These are phyloP conservation scores for Hephaestus fuliginosus DNA, from an alignment of 2,797 vertebrate genomes.

Conservation along the genomic window DNA sequence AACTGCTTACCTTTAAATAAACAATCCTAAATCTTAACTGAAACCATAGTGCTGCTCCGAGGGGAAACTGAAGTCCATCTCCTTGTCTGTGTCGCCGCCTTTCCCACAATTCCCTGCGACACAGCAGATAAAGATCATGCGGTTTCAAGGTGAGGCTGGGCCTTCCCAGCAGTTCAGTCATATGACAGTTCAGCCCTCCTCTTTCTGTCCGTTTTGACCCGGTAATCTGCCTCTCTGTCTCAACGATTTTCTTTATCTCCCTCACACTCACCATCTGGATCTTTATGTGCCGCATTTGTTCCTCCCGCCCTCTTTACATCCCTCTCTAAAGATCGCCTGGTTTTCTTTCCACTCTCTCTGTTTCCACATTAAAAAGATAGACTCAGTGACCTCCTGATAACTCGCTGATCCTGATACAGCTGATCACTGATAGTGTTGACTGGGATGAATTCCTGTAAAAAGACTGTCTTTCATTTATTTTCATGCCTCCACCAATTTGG, in stretches of 20 bases:
- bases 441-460: constrained; percentile 23
- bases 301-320: constrained; percentile 22
- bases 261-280: constrained; percentile 49
- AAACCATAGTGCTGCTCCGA: not conserved
- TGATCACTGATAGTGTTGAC: constrained; percentile 24
- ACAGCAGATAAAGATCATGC: constrained; percentile 54
- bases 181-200: constrained; percentile 50
- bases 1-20: constrained; percentile 24
- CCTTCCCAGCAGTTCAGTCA: constrained; percentile 60
- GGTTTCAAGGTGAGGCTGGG: constrained; percentile 63
- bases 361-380: constrained; percentile 40
- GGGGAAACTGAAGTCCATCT: not conserved
- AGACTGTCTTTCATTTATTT: not conserved
- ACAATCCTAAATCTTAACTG: constrained; percentile 23
- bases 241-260: constrained; percentile 70
- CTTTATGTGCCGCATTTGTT: constrained; percentile 25
- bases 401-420: constrained; percentile 13
- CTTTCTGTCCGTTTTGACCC: constrained; percentile 38
- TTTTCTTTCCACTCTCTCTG: constrained; percentile 12
- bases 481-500: not conserved
- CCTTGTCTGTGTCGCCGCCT: constrained; percentile 1
- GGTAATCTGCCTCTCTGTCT: constrained; percentile 65
- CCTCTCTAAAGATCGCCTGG: not conserved
- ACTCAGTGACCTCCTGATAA: constrained; percentile 53
- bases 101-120: constrained; percentile 45